Base-by-base conservation (phyloP, 64 coral and sea anemone species). In the Astreopora myriophthalma region DNA sequence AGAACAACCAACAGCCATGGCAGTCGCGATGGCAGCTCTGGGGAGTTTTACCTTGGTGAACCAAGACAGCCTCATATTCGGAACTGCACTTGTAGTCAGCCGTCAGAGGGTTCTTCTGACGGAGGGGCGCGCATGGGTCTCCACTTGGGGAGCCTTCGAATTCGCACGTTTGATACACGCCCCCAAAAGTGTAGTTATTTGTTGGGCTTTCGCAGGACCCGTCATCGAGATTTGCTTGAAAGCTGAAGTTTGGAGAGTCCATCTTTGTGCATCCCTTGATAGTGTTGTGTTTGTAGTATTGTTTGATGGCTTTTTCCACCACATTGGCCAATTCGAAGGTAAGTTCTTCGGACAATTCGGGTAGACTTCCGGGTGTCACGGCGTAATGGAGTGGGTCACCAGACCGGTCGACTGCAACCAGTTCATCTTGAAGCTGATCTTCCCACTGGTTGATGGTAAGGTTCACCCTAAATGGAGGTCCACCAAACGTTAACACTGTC, bases 161-260 rank as follows among this genome's bases (percentile, higher is more conserved):
- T 79, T 55, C 30, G 57, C 96, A 98, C 2, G 86, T 95, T 75
- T 98, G 96, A 82, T 93, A 98, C 27, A 95, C 90, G 1, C 96
- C 96, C 42, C 96, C 96, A 52, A 98, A 98, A 4, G 96, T 98
- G 39, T 90, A 98, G 36, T 93, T 98, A 19, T 87, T 98, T 3
- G 84, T 80, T 19, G 79, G 49, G 8, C 73, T 85, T 31, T 95
- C 79, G 80, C 96, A 98, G 10, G 96, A 98, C 44, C 92, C 57
- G 70, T 98, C 96, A 34, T 98, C 96, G n/a, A 95, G 40, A 63
- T 95, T 90, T 0, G 96, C 93, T 87, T 98, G 96, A 68, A 95
- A 98, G 69, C 92, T 98, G 55, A 98, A 95, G 27, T 98, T 95
- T 7, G 93, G 96, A 40, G 96, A 95, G 31, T 80, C 87, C 34